Base-by-base conservation (phyloP, 2,888 invertebrate genomes). In the Steinernema hermaphroditum region DNA sequence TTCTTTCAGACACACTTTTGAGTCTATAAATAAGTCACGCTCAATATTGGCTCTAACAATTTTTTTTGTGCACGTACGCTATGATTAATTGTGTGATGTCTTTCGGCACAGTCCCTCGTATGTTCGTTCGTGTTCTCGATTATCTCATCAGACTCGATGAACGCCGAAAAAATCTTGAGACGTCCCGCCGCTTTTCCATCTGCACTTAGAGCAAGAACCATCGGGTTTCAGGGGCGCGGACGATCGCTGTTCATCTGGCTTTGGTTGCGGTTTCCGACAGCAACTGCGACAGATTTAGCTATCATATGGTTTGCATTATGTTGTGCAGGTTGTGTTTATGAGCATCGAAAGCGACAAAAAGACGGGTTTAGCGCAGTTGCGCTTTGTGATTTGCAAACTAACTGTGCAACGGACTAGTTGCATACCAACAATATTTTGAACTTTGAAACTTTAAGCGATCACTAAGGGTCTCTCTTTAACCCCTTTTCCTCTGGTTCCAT, bases 51-150 rank as follows among this genome's bases (percentile, higher is more conserved):
- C 29, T n/a, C 34, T 1, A 62, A 32, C 29, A 4, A 37, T 32
- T 62, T 62, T 62, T 62, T 62, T 22, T 22, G 24, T 29, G 32
- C 27, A 34, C 34, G 16, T 14, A 16, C 16, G 2, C 29, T 62
- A 62, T 62, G 62, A 62, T 62, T 62, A 62, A 62, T 62, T 34
- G 62, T 62, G 6, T 62, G 62, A 62, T 62, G 62, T 14, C 34
- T 62, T 62, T 62, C 62, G 62, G 62, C 62, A 62, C 62, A 62
- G 62, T 62, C 50, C 49, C 16, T 32, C 62, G 62, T 62, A 62
- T 32, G 62, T 62, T 62, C 34, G 62, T 62, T 62, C 34, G 62
- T 62, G 50, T 24, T 50, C 22, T 50, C 50, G 50, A 12, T 6
- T 50, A n/a, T n/a, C 19, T 24, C 50, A 50, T 50, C 50, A 50